Percentiles rank a stretch among this genome's conserved stretches.
Conservation (phyloP, 2,888 invertebrate species). For the Drosophila stalkeri region DNA sequence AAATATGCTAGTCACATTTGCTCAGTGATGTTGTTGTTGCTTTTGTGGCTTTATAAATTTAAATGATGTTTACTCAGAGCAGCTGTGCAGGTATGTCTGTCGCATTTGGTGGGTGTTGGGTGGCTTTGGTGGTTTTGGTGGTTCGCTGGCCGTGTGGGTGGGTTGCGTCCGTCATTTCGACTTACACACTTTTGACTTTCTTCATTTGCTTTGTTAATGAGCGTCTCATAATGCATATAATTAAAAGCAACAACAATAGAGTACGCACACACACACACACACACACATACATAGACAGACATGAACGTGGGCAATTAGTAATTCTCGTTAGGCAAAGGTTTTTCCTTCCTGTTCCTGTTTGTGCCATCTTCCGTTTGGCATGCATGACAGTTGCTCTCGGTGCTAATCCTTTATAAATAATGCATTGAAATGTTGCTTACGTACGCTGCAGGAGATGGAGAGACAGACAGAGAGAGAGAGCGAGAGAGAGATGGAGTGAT, state of each 20-base stretch:
- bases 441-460: not conserved
- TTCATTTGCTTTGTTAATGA: conserved; percentile 80
- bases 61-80: conserved; percentile 63
- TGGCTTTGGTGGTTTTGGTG: conserved; percentile 9
- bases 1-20: conserved; percentile 32
- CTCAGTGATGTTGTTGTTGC: conserved; percentile 20
- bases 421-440: conserved; percentile 66
- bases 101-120: not conserved
- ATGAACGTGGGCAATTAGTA: conserved; percentile 66
- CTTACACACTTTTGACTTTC: conserved; percentile 65
- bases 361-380: conserved; percentile 50
- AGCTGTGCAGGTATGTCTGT: conserved; percentile 31
- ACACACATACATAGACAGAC: conserved; percentile 5
- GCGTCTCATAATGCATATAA: conserved; percentile 76
- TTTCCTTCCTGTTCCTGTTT: conserved; percentile 77
- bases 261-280: not conserved
- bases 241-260: conserved; percentile 66
- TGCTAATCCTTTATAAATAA: conserved; percentile 78
- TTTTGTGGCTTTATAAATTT: conserved; percentile 67
- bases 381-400: conserved; percentile 59
- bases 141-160: conserved; percentile 39
- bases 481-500: not conserved
- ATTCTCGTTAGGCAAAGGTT: conserved; percentile 73
- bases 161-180: conserved; percentile 38
- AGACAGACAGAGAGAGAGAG: too few relatives aligned